phyloP scores from a whole-genome alignment of 2,888 invertebrate genomes.

The Synanthedon andrenaeformis region DNA sequence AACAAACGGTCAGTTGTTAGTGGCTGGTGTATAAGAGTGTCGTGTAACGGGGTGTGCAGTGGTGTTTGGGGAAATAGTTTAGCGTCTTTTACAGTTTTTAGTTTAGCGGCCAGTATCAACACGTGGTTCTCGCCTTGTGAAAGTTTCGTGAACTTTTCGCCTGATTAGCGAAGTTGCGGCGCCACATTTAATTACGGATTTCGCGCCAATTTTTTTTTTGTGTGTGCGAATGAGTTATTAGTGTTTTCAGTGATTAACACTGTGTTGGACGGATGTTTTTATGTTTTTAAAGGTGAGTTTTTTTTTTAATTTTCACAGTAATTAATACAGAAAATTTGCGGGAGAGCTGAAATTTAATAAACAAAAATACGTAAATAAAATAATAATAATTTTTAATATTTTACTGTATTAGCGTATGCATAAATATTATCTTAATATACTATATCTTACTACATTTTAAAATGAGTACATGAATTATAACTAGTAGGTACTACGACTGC shows the following conservation, averaged over 20 bases:
- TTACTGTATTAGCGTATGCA: too few species aligned
- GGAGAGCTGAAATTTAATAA: too few species aligned
- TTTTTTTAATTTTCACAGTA: too few species aligned
- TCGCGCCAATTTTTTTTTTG: constrained; percentile 24
- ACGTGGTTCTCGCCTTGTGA: constrained; percentile 32
- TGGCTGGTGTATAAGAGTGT: constrained; percentile 46
- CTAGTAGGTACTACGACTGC: too few species aligned
- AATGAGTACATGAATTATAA: too few species aligned
- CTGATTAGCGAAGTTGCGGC: constrained; percentile 31
- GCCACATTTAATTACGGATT: constrained; percentile 17
- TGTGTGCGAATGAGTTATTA: constrained; percentile 23
- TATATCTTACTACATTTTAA: too few species aligned
- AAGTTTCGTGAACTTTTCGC: constrained; percentile 38
- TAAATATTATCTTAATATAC: too few species aligned
- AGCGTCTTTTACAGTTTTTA: constrained; percentile 15
- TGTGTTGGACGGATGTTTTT: too few species aligned
- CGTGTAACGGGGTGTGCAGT: constrained; percentile 31
- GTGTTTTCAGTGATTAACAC: constrained; percentile 7
- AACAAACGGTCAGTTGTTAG: constrained; percentile 61
- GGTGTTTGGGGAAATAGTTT: constrained; percentile 35
- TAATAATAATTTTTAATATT: too few species aligned
- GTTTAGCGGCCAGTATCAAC: constrained; percentile 27
- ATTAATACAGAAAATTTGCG: too few species aligned
- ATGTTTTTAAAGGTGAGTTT: too few species aligned
- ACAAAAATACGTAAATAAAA: too few species aligned